Evolutionary conservation across 2,113 vertebrate genomes (phyloP).

Genomic region (Indicator indicator): DNA sequence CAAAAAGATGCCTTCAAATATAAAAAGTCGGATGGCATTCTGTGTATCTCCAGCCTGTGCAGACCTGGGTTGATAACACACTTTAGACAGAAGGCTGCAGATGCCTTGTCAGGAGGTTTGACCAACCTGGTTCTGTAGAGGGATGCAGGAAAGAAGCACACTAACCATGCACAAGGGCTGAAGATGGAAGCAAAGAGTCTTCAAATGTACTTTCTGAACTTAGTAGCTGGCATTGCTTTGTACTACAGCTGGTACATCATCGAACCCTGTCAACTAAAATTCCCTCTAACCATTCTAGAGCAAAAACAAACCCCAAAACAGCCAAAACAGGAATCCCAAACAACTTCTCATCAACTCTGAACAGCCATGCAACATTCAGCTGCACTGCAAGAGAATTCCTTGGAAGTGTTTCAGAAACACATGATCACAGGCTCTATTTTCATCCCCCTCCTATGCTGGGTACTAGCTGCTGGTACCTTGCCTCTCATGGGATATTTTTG

Average conservation of each 20-base stretch:
- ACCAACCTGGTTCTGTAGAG: slow-evolving; percentile 5
- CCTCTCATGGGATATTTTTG: background rate
- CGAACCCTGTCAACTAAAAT: background rate
- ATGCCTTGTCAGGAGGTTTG: background rate
- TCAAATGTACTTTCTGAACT: background rate
- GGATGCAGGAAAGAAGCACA: background rate
- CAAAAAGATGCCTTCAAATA: background rate
- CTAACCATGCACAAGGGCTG: background rate
- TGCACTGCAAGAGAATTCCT: background rate
- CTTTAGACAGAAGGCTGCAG: background rate
- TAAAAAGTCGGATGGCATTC: background rate
- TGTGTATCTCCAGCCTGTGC: background rate
- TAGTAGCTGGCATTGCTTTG: background rate
- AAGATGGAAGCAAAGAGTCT: background rate
- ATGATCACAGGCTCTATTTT: background rate
- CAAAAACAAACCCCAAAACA: too few species aligned
- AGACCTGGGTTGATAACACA: background rate
- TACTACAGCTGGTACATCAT: background rate
- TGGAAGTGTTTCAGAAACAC: slow-evolving; percentile 11
- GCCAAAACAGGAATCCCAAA: background rate
- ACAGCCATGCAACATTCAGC: background rate
- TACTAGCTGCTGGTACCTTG: background rate
- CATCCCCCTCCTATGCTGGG: background rate
- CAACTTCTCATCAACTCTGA: background rate
- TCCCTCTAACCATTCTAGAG: background rate